A percentile compares a stretch with the other conserved stretches of the same genome.
phyloP scores from a whole-genome alignment of 2,888 invertebrate species.

The Ornithoptera priamus region DNA sequence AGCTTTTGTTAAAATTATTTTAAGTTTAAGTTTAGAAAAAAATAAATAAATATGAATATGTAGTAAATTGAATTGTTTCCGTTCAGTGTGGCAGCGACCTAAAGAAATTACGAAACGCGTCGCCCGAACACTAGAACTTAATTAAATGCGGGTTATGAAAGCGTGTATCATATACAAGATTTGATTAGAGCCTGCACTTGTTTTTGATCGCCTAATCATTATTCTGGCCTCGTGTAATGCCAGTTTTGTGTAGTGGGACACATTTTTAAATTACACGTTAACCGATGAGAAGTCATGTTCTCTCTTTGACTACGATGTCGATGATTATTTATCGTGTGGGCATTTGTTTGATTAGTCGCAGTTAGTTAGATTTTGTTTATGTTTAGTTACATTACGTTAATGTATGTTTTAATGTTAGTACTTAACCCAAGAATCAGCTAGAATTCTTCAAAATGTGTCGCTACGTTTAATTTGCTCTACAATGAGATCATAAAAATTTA shows the following conservation, averaged over 20 bases:
- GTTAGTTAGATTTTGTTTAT: conserved; percentile 20
- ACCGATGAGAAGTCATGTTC: conserved; percentile 29
- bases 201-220: conserved; percentile 62
- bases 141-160: conserved; percentile 55
- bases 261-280: conserved; percentile 45
- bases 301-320: conserved; percentile 27
- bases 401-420: not conserved
- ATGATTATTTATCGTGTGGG: conserved; percentile 27
- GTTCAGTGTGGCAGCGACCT: conserved; percentile 24
- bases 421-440: conserved; percentile 13
- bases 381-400: conserved; percentile 9
- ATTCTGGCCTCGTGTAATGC: conserved; percentile 53
- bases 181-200: conserved; percentile 59
- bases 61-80: not conserved
- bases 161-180: conserved; percentile 45
- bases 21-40: not conserved
- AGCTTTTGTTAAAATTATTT: too few species aligned
- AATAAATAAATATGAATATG: not conserved
- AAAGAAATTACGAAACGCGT: conserved; percentile 42
- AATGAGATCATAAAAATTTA: too few species aligned
- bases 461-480: too few species aligned
- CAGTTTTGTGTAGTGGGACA: conserved; percentile 47
- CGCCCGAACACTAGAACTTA: conserved; percentile 42
- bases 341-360: conserved; percentile 24
- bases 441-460: not conserved